These are phyloP conservation scores for Zosterops hypoxanthus DNA, from an alignment of 2,113 vertebrate genomes.

Conservation along the genomic window DNA sequence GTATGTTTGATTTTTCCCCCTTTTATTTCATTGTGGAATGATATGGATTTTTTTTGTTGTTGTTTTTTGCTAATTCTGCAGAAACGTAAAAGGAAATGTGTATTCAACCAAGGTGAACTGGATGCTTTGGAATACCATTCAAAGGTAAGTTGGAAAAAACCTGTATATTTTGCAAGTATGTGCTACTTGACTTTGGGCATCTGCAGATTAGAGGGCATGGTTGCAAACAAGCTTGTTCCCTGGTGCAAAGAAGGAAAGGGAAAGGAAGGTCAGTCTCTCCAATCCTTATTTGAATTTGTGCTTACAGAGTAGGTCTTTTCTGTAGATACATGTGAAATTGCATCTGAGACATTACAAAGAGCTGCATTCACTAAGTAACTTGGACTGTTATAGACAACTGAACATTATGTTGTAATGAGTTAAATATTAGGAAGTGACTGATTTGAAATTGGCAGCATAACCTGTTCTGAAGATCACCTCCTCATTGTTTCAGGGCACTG, in stretches of 20 bases:
- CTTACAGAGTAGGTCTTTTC: neutral
- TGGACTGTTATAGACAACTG: neutral
- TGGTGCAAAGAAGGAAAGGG: neutral
- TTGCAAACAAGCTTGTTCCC: neutral
- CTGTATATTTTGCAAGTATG: fast-evolving
- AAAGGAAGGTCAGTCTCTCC: neutral
- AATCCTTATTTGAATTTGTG: neutral
- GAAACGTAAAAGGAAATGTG: conserved; percentile 84
- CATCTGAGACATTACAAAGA: neutral
- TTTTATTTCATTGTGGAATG: neutral
- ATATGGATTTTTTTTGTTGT: neutral
- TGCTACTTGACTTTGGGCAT: fast-evolving
- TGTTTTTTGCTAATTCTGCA: conserved; percentile 46
- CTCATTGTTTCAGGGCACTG: neutral
- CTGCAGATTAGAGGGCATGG: neutral
- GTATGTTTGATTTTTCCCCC: neutral
- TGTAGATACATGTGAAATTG: neutral
- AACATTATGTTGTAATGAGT: neutral
- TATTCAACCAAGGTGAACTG: conserved; percentile 89
- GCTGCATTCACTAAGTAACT: neutral
- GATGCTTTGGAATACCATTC: conserved; percentile 86
- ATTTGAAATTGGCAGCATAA: neutral
- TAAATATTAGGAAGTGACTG: neutral
- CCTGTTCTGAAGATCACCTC: neutral
- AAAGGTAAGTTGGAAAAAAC: conserved; percentile 74